phyloP scores from a whole-genome alignment of 2,113 vertebrate genomes.

The Halichoerus grypus region DNA sequence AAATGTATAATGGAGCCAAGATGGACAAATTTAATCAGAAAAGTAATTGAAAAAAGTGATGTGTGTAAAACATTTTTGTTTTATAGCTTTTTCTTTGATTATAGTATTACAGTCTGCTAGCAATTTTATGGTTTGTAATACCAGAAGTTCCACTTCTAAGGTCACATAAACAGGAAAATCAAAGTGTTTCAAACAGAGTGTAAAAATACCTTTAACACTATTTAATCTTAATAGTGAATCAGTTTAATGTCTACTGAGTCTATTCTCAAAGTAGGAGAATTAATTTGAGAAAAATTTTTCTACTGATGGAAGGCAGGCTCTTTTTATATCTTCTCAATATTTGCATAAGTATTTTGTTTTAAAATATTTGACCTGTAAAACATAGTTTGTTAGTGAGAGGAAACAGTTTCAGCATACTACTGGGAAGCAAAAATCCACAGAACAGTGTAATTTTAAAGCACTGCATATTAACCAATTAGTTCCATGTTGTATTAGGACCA shows the following conservation, averaged over 20 bases:
- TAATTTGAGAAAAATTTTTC: slow-evolving; percentile 67
- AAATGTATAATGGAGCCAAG: slow-evolving; percentile 38
- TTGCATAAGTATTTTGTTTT: slow-evolving; percentile 55
- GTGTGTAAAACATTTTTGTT: slow-evolving; percentile 53
- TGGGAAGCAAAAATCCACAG: slow-evolving; percentile 33
- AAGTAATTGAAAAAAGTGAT: slow-evolving; percentile 53
- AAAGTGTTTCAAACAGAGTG: slow-evolving; percentile 85
- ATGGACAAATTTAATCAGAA: slow-evolving; percentile 62
- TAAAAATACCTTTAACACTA: slow-evolving; percentile 86
- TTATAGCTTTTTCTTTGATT: slow-evolving; percentile 80
- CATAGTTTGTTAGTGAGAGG: slow-evolving; percentile 45
- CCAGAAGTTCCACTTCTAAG: slow-evolving; percentile 80
- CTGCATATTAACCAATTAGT: slow-evolving; percentile 49
- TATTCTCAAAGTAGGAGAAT: slow-evolving; percentile 74
- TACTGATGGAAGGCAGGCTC: slow-evolving; percentile 44
- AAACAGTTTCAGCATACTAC: slow-evolving; percentile 47
- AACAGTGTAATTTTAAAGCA: slow-evolving; percentile 42
- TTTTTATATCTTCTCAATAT: slow-evolving; percentile 49
- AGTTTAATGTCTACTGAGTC: slow-evolving; percentile 80
- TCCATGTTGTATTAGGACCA: slow-evolving; percentile 20
- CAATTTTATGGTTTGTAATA: slow-evolving; percentile 81
- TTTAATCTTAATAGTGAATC: slow-evolving; percentile 86
- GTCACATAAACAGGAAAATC: slow-evolving; percentile 85
- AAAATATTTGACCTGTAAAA: slow-evolving; percentile 58
- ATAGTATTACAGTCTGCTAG: slow-evolving; percentile 76